Conservation (phyloP, 2,113 vertebrate species). For the Hemicordylus capensis region DNA sequence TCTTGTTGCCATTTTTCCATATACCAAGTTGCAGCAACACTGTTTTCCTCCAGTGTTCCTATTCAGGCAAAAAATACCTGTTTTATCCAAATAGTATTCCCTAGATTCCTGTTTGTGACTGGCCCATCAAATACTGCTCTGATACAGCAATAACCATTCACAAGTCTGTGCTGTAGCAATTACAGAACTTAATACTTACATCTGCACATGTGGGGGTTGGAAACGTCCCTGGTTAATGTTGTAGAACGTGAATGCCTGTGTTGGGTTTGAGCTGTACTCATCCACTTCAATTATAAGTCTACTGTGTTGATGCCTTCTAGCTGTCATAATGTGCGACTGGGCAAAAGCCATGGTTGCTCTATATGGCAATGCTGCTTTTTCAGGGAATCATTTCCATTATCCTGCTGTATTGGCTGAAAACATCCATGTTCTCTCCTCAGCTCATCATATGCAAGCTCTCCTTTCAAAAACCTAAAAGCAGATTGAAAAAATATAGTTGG, state of each 20-base stretch:
- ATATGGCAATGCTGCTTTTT: slow-evolving; percentile 47
- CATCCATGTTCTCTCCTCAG: slow-evolving; percentile 62
- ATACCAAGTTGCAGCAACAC: neutral
- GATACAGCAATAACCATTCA: slow-evolving; percentile 50
- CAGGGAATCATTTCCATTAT: slow-evolving; percentile 66
- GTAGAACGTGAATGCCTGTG: slow-evolving; percentile 98
- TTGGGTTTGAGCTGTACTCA: slow-evolving; percentile 97
- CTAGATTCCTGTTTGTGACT: slow-evolving; percentile 24
- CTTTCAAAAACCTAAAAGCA: slow-evolving; percentile 64
- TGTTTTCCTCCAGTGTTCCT: neutral
- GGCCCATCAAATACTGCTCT: slow-evolving; percentile 32
- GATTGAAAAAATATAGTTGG: slow-evolving; percentile 47
- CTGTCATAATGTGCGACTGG: slow-evolving; percentile 92
- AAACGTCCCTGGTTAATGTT: slow-evolving; percentile 99
- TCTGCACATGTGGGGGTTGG: slow-evolving; percentile 96
- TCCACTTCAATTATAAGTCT: slow-evolving; percentile 90
- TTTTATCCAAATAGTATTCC: neutral
- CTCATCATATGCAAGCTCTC: slow-evolving; percentile 39
- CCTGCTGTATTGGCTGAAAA: slow-evolving; percentile 46
- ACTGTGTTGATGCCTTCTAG: slow-evolving; percentile 87
- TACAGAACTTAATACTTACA: slow-evolving; percentile 80
- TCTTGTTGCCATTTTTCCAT: slow-evolving; percentile 18
- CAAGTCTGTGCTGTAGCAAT: slow-evolving; percentile 40
- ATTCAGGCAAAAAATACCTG: slow-evolving; percentile 26
- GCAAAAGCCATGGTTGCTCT: slow-evolving; percentile 91